Base-by-base conservation (phyloP, 2,888 invertebrate species). In the Xylophagus ater region DNA sequence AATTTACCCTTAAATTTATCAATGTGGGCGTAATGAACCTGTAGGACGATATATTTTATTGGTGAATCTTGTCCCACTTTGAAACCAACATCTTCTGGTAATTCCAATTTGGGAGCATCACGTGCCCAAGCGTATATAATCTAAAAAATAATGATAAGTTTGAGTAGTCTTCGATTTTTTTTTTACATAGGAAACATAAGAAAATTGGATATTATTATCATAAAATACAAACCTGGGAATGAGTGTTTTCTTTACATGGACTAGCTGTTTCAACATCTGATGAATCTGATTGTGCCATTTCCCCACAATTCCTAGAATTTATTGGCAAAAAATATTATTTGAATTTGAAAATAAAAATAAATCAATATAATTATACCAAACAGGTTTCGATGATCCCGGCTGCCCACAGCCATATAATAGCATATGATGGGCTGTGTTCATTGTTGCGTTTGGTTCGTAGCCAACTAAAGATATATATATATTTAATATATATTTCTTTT, bases 81-180 rank as follows among this genome's bases (percentile, higher is more conserved):
- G 61, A 96, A 97, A 2, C 92, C 97, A 7, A 97, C 93, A 44
- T 80, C 86, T 34, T 79, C 65, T 0, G 94, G 94, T 34, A 94
- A 65, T 30, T 73, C 65, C 4, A 94, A 67, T 37, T 74, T 74
- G 0, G 89, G 89, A 0, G 94, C 93, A 59, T 93, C 88, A 49
- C 85, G 72, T 2, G 92, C 94, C 93, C 93, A 96, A 0, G 93
- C 93, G 61, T 93, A 94, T 8, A 94, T 73, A 37, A 93, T 81
- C 82, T 88, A 62, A 17, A 14, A 37, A 29, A 37, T 29, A 37
- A 32, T 23, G n/a, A 14, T 10, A 23, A 23, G 23, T 23, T 23
- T 23, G 9, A 23, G 6, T 8, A 23, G 23, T 23, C 9, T 23
- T 10, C 23, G 6, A 8, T 23, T 23, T 23, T 8, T 10, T 23